Evolutionary conservation across 1,140 invertebrate genomes (phyloP), one percentile per base, ranked within the genome.

Genomic region (Tachypleus tridentatus): DNA sequence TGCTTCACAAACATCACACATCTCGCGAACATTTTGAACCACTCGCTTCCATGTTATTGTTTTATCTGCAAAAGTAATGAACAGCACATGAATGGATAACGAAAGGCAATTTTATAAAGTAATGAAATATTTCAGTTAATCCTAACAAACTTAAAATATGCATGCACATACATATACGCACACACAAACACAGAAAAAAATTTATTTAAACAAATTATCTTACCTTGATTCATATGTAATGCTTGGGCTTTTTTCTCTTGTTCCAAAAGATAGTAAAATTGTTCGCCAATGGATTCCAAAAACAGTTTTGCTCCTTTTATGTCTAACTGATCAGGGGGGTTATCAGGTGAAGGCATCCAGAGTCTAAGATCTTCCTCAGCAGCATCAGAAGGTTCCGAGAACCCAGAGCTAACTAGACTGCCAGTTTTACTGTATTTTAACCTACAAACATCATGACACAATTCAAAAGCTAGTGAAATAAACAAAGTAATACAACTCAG

Each of bases 1-100:
- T 0, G 95, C 98, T 75, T 95, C 91, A 78, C 96, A 98, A 3
- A 97, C 91, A 78, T 98, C 96, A 77, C 96, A 98, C 85, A 98
- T 94, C 79, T 98, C 96, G 29, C 95, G 79, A 6, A 96, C 91
- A n/a, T 93, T 93, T 75, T 91, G 87, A 1, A 98, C 92, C 1
- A 93, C 89, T 74, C 93, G 82, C 75, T 97, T 98, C 94, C 95
- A 98, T 4, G 91, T 89, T 72, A 93, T 67, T 61, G 62, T 74
- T 72, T 79, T 80, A 87, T 85, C 85, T 57, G 54, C 10, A 11
- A 11, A 10, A 57, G 10, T 10, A 57, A 10, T 11, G 11, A 57
- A 11, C 3, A 3, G 10, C 10, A 57, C 10, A 29, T 29, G 29
- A 29, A 1, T 29, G 29, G 29, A 29, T 29, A 29, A 29, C 29